A percentile compares a stretch with the other conserved stretches of the same genome.
phyloP scores from a whole-genome alignment of 2,888 invertebrate species.

The Pyrrhosoma nymphula region DNA sequence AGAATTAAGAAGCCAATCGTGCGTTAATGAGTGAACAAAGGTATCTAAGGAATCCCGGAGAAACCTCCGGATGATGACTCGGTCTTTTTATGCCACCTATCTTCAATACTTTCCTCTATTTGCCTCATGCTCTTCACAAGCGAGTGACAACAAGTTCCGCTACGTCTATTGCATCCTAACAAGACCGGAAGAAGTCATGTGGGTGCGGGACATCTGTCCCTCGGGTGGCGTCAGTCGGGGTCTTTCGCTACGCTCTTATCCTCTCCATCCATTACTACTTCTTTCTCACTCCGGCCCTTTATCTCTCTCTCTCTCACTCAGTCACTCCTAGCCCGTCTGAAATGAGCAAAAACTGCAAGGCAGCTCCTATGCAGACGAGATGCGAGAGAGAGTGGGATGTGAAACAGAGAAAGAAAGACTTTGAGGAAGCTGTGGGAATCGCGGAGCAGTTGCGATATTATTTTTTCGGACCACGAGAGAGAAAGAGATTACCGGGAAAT shows the following conservation, averaged over 20 bases:
- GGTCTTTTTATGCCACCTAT: too few relatives aligned
- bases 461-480: background rate
- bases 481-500: background rate
- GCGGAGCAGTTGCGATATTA: background rate
- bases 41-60: too few relatives aligned
- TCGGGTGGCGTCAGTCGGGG: background rate
- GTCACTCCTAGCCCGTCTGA: background rate
- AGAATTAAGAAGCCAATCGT: too few relatives aligned
- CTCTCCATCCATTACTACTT: too few relatives aligned
- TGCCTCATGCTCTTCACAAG: too few relatives aligned
- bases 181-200: background rate
- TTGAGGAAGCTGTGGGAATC: background rate
- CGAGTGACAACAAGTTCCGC: too few relatives aligned
- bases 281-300: background rate
- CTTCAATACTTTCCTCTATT: too few relatives aligned
- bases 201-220: background rate
- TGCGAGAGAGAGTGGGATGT: background rate
- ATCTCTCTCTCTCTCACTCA: background rate
- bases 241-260: background rate
- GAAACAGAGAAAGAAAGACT: background rate
- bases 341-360: background rate
- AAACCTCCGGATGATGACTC: too few relatives aligned
- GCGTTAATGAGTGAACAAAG: too few relatives aligned
- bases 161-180: too few relatives aligned
- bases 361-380: background rate